phyloP scores from a whole-genome alignment of 92 coral and sea anemone genomes.

The Epizoanthus ramosus region DNA sequence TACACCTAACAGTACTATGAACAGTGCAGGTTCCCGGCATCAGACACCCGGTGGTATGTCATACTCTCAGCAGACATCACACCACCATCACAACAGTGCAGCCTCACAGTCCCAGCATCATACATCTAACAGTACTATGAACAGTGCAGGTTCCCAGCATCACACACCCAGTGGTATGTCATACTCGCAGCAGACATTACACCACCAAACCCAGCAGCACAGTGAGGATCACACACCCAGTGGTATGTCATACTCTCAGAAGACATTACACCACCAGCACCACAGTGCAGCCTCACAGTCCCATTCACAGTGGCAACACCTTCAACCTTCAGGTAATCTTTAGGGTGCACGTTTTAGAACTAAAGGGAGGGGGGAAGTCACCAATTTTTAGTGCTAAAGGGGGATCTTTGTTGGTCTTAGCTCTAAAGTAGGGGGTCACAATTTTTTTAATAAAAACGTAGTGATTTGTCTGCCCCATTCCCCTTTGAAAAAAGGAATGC shows the following conservation, averaged over 20 bases:
- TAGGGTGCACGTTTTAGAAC: background rate
- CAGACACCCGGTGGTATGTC: too few relatives aligned
- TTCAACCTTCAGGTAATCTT: slow-evolving; percentile 1
- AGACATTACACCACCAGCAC: background rate
- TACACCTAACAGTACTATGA: too few relatives aligned
- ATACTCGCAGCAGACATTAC: background rate
- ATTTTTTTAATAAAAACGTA: too few relatives aligned
- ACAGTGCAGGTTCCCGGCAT: too few relatives aligned
- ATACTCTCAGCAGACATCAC: background rate
- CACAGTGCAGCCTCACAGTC: background rate
- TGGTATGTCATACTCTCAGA: background rate
- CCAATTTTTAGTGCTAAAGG: background rate
- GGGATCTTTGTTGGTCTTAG: too few relatives aligned
- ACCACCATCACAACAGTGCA: background rate
- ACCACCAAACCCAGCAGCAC: background rate
- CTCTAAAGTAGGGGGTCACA: too few relatives aligned
- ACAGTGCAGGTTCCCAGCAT: too few relatives aligned
- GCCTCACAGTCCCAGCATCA: background rate
- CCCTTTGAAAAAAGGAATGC: too few relatives aligned
- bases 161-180: too few relatives aligned
- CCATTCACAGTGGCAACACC: slow-evolving; percentile 5
- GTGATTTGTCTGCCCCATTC: too few relatives aligned
- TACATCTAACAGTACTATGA: too few relatives aligned
- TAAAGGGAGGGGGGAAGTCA: background rate
- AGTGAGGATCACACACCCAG: too few relatives aligned